Evolutionary conservation across 2,888 invertebrate genomes (phyloP).

Genomic region (Lasioglossum malachurum): DNA sequence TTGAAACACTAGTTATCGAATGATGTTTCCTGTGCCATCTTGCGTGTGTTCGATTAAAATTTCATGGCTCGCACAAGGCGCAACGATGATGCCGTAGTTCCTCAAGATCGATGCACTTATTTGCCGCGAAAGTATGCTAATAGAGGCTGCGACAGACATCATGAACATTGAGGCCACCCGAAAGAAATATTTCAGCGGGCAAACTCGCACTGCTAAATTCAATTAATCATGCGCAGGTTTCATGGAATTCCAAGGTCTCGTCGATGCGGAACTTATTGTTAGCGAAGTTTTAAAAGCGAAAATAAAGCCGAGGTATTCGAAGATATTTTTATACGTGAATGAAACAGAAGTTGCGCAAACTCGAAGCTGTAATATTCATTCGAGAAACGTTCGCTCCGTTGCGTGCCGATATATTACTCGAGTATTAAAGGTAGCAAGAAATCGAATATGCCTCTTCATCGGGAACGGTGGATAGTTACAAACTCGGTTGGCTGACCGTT

Average conservation of each 20-base stretch:
- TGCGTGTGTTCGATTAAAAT: constrained; percentile 26
- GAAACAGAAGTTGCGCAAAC: neutral
- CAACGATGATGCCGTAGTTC: constrained; percentile 11
- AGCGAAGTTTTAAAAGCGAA: neutral
- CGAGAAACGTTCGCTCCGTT: neutral
- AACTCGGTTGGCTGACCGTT: constrained; percentile 63
- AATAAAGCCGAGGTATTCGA: neutral
- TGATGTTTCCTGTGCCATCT: constrained; percentile 2
- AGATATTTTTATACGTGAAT: neutral
- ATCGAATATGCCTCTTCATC: constrained; percentile 53
- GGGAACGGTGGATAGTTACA: constrained; percentile 36
- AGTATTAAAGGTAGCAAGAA: constrained; percentile 43
- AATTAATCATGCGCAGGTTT: neutral
- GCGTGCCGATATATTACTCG: neutral
- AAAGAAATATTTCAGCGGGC: neutral
- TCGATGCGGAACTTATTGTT: neutral
- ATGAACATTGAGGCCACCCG: neutral
- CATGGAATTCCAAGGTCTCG: neutral
- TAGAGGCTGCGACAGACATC: neutral
- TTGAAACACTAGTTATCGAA: neutral
- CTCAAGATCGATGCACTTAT: constrained; percentile 47
- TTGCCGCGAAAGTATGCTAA: constrained; percentile 43
- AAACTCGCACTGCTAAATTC: neutral
- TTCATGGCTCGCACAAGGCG: constrained; percentile 30
- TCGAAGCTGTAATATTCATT: constrained; percentile 8